Conservation (phyloP, 2,888 invertebrate genomes). For the Aphidoletes aphidimyza region DNA sequence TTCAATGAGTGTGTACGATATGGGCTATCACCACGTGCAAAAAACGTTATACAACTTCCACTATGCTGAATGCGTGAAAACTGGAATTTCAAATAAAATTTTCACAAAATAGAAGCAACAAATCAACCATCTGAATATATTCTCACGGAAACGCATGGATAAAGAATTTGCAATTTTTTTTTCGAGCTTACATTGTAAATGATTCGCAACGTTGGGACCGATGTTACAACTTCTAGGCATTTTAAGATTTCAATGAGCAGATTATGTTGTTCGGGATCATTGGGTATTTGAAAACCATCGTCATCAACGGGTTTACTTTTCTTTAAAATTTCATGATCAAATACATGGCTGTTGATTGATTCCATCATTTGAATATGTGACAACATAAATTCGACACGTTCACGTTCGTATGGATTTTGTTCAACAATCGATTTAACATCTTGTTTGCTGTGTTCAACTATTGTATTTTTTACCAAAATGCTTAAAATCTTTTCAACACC, state of each 20-base stretch:
- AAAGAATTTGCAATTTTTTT: not conserved
- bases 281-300: constrained; percentile 62
- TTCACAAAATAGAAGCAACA: constrained; percentile 2
- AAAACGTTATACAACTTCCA: constrained; percentile 62
- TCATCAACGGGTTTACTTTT: constrained; percentile 59
- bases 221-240: constrained; percentile 63
- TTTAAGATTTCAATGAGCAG: constrained; percentile 64
- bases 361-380: constrained; percentile 53
- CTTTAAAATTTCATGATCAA: constrained; percentile 63
- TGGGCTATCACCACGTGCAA: constrained; percentile 62
- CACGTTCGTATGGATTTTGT: constrained; percentile 43
- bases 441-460: constrained; percentile 57
- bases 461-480: constrained; percentile 63
- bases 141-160: not conserved
- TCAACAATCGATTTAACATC: constrained; percentile 37
- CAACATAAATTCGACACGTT: constrained; percentile 55
- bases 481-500: constrained; percentile 63
- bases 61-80: constrained; percentile 9
- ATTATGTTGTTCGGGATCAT: constrained; percentile 61
- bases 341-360: constrained; percentile 58
- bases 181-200: constrained; percentile 50
- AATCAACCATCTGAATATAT: not conserved
- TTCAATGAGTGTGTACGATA: constrained; percentile 63
- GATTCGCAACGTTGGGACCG: constrained; percentile 59
- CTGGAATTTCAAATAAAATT: constrained; percentile 1